Conservation (phyloP, 2,113 vertebrate genomes). For the Theropithecus gelada region DNA sequence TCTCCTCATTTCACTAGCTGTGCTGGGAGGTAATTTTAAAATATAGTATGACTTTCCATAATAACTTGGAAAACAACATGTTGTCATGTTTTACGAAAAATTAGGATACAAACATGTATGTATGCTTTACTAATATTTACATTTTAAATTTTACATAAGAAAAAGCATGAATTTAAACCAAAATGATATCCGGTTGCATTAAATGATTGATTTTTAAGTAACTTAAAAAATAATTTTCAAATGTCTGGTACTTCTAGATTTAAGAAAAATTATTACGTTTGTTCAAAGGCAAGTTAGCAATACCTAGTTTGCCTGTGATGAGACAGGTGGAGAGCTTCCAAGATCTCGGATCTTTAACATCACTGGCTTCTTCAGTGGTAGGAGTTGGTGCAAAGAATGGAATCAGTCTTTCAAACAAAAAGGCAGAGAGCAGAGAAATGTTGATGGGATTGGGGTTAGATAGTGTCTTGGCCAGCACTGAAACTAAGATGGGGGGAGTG, state of each 20-base stretch:
- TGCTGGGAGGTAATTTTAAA: background rate
- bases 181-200: background rate
- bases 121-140: background rate
- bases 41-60: background rate
- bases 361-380: background rate
- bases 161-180: background rate
- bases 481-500: background rate
- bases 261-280: background rate
- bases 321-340: background rate
- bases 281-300: background rate
- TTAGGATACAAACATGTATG: background rate
- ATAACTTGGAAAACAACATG: background rate
- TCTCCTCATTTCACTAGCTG: background rate
- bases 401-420: background rate
- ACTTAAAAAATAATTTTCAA: background rate
- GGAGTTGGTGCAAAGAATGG: background rate
- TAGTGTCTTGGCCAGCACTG: background rate
- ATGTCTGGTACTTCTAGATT: background rate
- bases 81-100: background rate
- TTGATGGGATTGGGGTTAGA: rapidly evolving
- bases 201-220: background rate
- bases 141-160: background rate
- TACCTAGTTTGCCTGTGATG: background rate
- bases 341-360: no score
- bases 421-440: background rate